phyloP scores from a whole-genome alignment of 2,888 invertebrate genomes.

The Cylindroiulus punctatus region DNA sequence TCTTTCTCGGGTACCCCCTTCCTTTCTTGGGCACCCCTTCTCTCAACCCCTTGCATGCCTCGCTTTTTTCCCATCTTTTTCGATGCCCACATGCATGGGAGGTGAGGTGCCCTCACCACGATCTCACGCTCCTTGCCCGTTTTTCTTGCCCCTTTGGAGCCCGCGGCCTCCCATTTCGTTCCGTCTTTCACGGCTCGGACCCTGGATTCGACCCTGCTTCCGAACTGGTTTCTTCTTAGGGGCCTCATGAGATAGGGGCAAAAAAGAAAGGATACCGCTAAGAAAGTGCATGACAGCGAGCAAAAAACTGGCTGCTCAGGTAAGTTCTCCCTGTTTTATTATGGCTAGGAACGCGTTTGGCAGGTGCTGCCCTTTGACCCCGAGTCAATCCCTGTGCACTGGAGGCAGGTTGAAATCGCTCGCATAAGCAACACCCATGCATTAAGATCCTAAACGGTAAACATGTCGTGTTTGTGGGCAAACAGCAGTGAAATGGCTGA shows the following conservation, averaged over 20 bases:
- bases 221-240: conserved; percentile 4
- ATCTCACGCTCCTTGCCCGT: conserved; percentile 23
- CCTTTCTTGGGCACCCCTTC: neutral
- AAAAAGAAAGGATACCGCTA: conserved; percentile 26
- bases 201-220: neutral
- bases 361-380: conserved; percentile 16
- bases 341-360: conserved; percentile 31
- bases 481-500: neutral
- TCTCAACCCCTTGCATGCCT: conserved; percentile 26
- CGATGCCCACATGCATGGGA: neutral
- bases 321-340: conserved; percentile 26
- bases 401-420: conserved; percentile 31
- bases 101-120: neutral
- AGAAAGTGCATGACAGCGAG: neutral
- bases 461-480: conserved; percentile 25
- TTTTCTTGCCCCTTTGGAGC: conserved; percentile 44
- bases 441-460: neutral
- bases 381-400: neutral
- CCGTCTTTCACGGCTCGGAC: neutral
- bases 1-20: conserved; percentile 13
- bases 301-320: conserved; percentile 42
- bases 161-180: neutral
- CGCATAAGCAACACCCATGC: neutral
- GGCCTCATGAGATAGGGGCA: neutral
- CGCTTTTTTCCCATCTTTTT: conserved; percentile 37